Evolutionary conservation across 2,113 vertebrate genomes (phyloP).

Genomic region (Chaenocephalus aceratus): DNA sequence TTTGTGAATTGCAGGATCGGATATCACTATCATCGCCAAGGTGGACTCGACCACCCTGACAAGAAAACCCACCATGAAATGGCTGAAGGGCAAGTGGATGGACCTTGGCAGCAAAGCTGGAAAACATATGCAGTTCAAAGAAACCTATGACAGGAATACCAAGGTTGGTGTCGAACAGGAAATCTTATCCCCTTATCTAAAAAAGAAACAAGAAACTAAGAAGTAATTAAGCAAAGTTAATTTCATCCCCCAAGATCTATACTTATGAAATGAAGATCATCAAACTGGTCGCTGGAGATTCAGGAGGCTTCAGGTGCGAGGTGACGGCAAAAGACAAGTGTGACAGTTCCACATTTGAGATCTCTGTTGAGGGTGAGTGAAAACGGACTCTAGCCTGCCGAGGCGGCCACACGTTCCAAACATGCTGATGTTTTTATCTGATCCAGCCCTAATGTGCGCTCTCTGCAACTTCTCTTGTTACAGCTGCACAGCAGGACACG

Average conservation of each 20-base stretch:
- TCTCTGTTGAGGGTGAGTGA: slow-evolving; percentile 87
- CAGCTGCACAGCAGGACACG: slow-evolving; percentile 78
- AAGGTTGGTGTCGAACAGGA: slow-evolving; percentile 76
- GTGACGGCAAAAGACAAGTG: slow-evolving; percentile 89
- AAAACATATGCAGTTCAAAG: slow-evolving; percentile 89
- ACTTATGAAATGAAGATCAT: slow-evolving; percentile 87
- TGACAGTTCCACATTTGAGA: slow-evolving; percentile 89
- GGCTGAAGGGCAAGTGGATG: slow-evolving; percentile 95
- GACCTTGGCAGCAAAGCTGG: slow-evolving; percentile 91
- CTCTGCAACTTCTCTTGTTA: slow-evolving; percentile 61
- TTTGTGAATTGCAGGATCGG: slow-evolving; percentile 77
- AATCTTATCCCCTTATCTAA: slow-evolving; percentile 1
- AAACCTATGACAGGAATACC: slow-evolving; percentile 87
- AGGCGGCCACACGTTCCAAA: slow-evolving; percentile 29
- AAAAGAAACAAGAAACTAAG: neutral
- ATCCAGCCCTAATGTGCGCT: slow-evolving; percentile 42
- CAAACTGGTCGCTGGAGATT: slow-evolving; percentile 85
- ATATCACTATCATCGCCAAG: slow-evolving; percentile 77
- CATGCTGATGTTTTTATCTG: slow-evolving; percentile 43
- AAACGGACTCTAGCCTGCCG: slow-evolving; percentile 10
- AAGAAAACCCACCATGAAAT: slow-evolving; percentile 86
- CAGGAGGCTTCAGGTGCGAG: slow-evolving; percentile 90
- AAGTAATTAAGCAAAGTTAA: neutral
- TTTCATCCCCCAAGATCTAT: slow-evolving; percentile 79
- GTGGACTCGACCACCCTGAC: slow-evolving; percentile 85